Evolutionary conservation across 2,113 vertebrate species (phyloP), one percentile per base, ranked within the genome.

Genomic region (Toxotes chatareus): DNA sequence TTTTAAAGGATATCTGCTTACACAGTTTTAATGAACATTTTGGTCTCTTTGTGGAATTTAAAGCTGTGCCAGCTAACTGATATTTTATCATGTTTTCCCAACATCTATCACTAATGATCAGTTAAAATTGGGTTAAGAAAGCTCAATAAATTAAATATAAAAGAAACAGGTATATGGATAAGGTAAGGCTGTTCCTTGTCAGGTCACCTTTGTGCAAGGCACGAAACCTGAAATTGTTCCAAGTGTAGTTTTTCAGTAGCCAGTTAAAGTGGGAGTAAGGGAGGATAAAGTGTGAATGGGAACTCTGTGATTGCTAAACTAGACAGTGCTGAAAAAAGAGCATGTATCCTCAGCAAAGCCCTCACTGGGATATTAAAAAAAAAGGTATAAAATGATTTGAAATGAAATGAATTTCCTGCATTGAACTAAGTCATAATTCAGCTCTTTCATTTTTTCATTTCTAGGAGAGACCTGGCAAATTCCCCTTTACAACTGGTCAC

Each of bases 391-490:
- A 82, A 46, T 46, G 7, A 40, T 40, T 46, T 14, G 5, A 5
- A 1, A 49, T 17, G 19, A 70, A 42, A 16, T 14, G 0, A 63
- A 55, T 68, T 13, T 63, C 11, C 38, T 71, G 44, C 14, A 79
- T 74, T 70, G 44, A 73, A 63, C 8, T 63, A 4, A 46, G 7
- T 79, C 7, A 68, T 60, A 65, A 87, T 60, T 70, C 31, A 75
- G 11, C 51, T 79, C 23, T 81, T 74, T 78, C 16, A 73, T 51
- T 73, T 76, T 82, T 81, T 76, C 19, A 34, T 88, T 86, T 83
- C 31, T 85, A 94, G 92, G 87, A 75, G 44, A 82, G 31, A 81
- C 67, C 76, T 88, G 86, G 61, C 56, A 87, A 80, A 88, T 72
- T 80, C 68, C 47, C 19, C n/a, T 69, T 32, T 17, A 32, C 63